Percentiles rank a stretch among this genome's conserved stretches.
Conservation (phyloP, 2,888 invertebrate species). For the Ethmia dodecea region DNA sequence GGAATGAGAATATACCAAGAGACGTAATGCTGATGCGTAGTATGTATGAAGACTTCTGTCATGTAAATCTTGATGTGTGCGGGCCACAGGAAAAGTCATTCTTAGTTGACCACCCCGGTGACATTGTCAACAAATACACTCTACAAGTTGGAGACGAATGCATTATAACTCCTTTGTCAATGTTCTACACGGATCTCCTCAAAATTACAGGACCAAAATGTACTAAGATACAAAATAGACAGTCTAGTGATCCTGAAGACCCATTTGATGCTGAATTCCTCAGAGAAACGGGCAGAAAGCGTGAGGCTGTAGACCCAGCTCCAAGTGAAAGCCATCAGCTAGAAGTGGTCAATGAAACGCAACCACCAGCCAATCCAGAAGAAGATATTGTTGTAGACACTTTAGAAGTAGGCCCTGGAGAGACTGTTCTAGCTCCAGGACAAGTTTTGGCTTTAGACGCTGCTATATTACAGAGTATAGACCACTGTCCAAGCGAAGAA, state of each 20-base stretch:
- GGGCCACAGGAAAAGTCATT: slow-evolving; percentile 92
- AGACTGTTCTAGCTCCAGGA: slow-evolving; percentile 84
- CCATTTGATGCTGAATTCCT: slow-evolving; percentile 96
- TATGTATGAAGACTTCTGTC: slow-evolving; percentile 93
- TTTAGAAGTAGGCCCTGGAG: slow-evolving; percentile 77
- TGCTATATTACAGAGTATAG: slow-evolving; percentile 94
- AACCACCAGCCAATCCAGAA: slow-evolving; percentile 73
- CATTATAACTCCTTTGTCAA: slow-evolving; percentile 91
- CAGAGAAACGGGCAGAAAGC: slow-evolving; percentile 87
- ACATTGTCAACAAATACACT: slow-evolving; percentile 83
- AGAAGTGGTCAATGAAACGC: slow-evolving; percentile 70
- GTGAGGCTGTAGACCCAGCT: slow-evolving; percentile 58
- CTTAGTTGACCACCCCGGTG: slow-evolving; percentile 83
- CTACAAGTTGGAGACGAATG: slow-evolving; percentile 94
- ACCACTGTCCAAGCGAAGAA: slow-evolving; percentile 92
- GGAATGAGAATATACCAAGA: slow-evolving; percentile 83
- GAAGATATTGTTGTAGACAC: slow-evolving; percentile 86
- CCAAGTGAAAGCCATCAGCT: slow-evolving; percentile 62
- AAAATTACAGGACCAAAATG: slow-evolving; percentile 88
- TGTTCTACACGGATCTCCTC: slow-evolving; percentile 92
- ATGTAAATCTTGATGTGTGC: slow-evolving; percentile 92
- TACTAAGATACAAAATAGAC: slow-evolving; percentile 85
- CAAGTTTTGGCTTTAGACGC: slow-evolving; percentile 93
- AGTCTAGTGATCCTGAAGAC: slow-evolving; percentile 89
- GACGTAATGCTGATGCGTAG: slow-evolving; percentile 89